These are phyloP conservation scores for Strongylocentrotus purpuratus DNA, from an alignment of 35 echinoderm and acorn worm genomes.

Conservation along the genomic window DNA sequence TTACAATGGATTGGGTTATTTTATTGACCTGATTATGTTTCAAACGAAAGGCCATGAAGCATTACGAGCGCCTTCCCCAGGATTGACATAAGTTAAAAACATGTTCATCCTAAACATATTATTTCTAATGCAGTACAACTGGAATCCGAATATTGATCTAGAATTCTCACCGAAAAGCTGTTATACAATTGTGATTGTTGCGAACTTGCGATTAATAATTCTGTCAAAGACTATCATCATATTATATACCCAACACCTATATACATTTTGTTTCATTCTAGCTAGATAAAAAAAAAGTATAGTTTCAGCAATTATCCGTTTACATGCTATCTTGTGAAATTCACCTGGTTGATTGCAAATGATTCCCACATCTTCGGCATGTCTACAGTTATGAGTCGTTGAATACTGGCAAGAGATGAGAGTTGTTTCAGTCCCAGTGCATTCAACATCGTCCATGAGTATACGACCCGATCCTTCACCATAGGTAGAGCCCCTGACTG, in stretches of 20 bases:
- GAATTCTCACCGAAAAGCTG: too few relatives aligned
- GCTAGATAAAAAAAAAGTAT: background rate
- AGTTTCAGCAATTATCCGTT: background rate
- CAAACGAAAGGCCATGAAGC: too few relatives aligned
- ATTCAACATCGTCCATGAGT: constrained; percentile 52
- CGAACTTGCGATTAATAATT: background rate
- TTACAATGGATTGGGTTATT: too few relatives aligned
- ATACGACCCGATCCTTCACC: constrained; percentile 50
- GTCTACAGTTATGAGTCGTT: constrained; percentile 12
- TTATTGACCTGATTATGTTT: too few relatives aligned
- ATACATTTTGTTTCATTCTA: background rate
- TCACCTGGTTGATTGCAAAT: constrained; percentile 34
- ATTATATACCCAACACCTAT: background rate
- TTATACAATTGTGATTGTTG: too few relatives aligned
- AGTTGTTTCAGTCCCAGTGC: constrained; percentile 38
- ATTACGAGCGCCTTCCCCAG: too few relatives aligned
- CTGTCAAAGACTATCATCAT: background rate
- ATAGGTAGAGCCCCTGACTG: background rate
- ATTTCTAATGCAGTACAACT: too few relatives aligned
- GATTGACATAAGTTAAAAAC: too few relatives aligned
- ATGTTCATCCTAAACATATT: too few relatives aligned
- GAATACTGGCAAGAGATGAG: constrained; percentile 32
- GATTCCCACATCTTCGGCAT: constrained; percentile 50
- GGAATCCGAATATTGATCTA: too few relatives aligned
- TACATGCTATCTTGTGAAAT: background rate